Percentiles rank a stretch among this genome's conserved stretches.
These are phyloP conservation scores for Enteromius fasciolatus DNA, from an alignment of 2,797 vertebrate species.

Conservation along the genomic window DNA sequence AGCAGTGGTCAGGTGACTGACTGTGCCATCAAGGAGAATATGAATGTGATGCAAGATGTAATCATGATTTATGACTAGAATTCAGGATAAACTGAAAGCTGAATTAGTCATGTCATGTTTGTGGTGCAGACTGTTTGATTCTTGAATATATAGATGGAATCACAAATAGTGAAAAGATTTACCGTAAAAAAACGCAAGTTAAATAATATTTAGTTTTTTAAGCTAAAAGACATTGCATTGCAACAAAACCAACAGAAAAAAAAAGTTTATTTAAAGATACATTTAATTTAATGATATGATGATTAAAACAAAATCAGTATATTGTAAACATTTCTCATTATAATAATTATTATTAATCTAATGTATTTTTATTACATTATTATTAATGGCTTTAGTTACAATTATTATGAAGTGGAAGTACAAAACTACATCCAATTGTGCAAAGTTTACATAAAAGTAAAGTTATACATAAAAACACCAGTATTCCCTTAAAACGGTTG, in stretches of 20 bases:
- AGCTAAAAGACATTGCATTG: neutral
- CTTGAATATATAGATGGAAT: neutral
- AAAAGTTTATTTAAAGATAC: neutral
- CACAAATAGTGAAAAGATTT: neutral
- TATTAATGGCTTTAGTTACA: neutral
- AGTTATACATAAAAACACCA: neutral
- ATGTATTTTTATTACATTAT: neutral
- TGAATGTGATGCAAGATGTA: neutral
- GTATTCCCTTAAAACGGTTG: neutral
- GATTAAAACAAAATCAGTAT: too few species aligned
- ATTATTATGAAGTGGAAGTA: neutral
- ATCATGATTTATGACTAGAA: conserved; percentile 18
- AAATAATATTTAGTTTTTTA: neutral
- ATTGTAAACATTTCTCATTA: neutral
- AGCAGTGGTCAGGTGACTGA: neutral
- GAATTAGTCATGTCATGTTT: neutral
- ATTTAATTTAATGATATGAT: neutral
- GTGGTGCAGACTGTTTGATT: neutral
- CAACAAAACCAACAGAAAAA: neutral
- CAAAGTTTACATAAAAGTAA: neutral
- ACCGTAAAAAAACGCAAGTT: neutral
- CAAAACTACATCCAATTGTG: neutral
- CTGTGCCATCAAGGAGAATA: neutral
- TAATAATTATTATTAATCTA: neutral
- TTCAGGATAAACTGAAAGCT: neutral